These are phyloP conservation scores for Passer montanus DNA, from an alignment of 2,113 vertebrate species.

Conservation along the genomic window DNA sequence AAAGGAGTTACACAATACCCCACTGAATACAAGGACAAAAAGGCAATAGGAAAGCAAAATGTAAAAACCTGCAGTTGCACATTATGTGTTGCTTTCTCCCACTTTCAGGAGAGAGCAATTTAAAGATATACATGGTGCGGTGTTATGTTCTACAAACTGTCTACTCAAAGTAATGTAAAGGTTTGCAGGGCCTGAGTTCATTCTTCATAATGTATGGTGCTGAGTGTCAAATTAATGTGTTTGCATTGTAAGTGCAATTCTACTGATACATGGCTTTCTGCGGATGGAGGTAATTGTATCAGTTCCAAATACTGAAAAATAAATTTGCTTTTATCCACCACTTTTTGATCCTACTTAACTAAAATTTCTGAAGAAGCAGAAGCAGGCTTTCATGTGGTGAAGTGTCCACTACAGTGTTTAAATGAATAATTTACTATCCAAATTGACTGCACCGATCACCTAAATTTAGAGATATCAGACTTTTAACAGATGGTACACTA, in stretches of 20 bases:
- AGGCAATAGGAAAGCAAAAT: conserved; percentile 5
- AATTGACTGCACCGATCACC: conserved; percentile 15
- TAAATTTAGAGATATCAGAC: conserved; percentile 57
- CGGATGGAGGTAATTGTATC: neutral
- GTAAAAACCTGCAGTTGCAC: neutral
- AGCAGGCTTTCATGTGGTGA: conserved; percentile 27
- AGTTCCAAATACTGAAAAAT: neutral
- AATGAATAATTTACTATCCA: conserved; percentile 53
- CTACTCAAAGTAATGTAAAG: neutral
- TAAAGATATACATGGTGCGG: neutral
- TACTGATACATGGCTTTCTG: neutral
- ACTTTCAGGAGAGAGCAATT: neutral
- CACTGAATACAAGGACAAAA: neutral
- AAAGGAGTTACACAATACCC: neutral
- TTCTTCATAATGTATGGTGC: neutral
- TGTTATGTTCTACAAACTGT: neutral
- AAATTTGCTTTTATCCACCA: neutral
- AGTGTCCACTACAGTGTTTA: conserved; percentile 31
- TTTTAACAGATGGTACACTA: conserved; percentile 47
- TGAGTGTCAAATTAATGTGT: neutral
- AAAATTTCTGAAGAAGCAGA: conserved; percentile 11
- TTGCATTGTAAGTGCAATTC: neutral
- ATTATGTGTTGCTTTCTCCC: neutral
- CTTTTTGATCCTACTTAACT: neutral
- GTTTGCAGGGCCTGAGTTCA: neutral